Conservation (phyloP, 2,888 invertebrate genomes). For the Laothoe populi region DNA sequence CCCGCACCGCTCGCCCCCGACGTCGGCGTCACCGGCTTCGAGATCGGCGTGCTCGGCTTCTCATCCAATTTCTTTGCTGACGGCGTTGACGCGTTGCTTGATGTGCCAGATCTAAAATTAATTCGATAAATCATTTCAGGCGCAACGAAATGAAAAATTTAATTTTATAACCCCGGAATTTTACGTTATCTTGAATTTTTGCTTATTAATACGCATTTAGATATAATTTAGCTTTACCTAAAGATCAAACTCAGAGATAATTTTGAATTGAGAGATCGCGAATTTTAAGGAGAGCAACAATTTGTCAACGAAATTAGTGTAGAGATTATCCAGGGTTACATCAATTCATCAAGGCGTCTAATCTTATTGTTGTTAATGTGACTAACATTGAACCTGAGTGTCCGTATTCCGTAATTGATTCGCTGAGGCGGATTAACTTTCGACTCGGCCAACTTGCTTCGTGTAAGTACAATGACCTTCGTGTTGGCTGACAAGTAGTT, state of each 20-base stretch:
- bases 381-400: constrained; percentile 56
- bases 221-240: not conserved
- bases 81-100: constrained; percentile 95
- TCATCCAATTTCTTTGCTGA: constrained; percentile 95
- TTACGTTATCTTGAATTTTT: too few relatives aligned
- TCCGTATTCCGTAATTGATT: constrained; percentile 70
- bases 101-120: constrained; percentile 89
- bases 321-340: constrained; percentile 57
- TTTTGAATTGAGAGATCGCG: not conserved
- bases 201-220: not conserved
- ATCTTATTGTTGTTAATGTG: constrained; percentile 70
- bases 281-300: constrained; percentile 35
- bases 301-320: constrained; percentile 58
- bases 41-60: constrained; percentile 95
- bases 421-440: constrained; percentile 69
- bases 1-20: constrained; percentile 86
- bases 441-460: constrained; percentile 55
- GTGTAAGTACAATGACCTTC: constrained; percentile 66
- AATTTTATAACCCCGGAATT: too few relatives aligned
- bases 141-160: too few relatives aligned
- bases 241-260: not conserved
- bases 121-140: not conserved
- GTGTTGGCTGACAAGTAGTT: constrained; percentile 57
- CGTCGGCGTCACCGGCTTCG: constrained; percentile 95
- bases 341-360: constrained; percentile 61